These are phyloP conservation scores for Xiphophorus couchianus DNA, from an alignment of 2,113 vertebrate genomes.

Conservation along the genomic window DNA sequence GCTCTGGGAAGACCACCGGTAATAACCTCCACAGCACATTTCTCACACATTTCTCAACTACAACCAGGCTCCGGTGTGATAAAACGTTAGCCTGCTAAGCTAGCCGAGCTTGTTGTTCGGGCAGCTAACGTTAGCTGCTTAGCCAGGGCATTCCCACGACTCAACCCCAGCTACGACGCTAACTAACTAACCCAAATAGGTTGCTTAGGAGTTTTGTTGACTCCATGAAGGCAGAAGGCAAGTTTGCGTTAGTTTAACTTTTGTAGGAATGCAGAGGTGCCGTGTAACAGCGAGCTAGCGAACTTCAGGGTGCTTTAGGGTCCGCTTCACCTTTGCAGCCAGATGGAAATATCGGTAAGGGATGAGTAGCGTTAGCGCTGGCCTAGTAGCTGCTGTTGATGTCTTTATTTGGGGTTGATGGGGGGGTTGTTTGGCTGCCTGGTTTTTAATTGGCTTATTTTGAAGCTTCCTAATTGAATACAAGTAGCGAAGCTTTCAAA, in stretches of 20 bases:
- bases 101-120: conserved; percentile 78
- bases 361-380: conserved; percentile 73
- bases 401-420: conserved; percentile 67
- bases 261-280: neutral
- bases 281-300: conserved; percentile 47
- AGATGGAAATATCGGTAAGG: conserved; percentile 72
- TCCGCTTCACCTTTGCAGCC: conserved; percentile 64
- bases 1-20: conserved; percentile 80
- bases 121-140: conserved; percentile 70
- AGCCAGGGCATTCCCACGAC: conserved; percentile 61
- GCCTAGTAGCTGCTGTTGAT: conserved; percentile 75
- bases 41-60: conserved; percentile 25
- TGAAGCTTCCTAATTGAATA: neutral
- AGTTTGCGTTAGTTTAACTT: conserved; percentile 39
- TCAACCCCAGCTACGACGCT: conserved; percentile 59
- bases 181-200: conserved; percentile 54
- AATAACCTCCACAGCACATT: conserved; percentile 49
- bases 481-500: conserved; percentile 9
- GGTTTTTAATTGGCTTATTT: conserved; percentile 16
- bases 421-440: conserved; percentile 37
- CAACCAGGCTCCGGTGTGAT: conserved; percentile 3
- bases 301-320: conserved; percentile 67
- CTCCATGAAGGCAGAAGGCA: neutral
- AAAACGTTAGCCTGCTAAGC: conserved; percentile 71
- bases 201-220: conserved; percentile 20